Base-by-base conservation (phyloP, 2,888 invertebrate genomes). In the Baronia brevicornis region DNA sequence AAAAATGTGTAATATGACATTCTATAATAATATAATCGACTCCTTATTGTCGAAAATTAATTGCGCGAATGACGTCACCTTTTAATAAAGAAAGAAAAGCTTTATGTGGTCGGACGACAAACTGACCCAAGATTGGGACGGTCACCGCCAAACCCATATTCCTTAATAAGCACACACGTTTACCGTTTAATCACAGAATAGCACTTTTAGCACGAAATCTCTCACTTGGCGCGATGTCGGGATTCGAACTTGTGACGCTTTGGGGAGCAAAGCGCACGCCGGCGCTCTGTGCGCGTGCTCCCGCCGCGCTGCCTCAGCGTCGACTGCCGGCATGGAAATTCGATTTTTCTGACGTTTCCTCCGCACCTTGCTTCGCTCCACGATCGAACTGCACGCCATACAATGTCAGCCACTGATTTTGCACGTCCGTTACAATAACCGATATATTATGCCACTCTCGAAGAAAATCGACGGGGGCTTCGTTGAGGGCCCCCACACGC, bases 321-420 rank as follows among this genome's bases (percentile, higher is more conserved):
- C 79, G 77, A 82, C 84, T 84, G 84, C 69, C 79, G 78, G 63
- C 77, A 72, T 77, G 78, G 72, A 78, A 80, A 79, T 82, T 82
- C 82, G 82, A 82, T 84, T 82, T 82, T 80, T 75, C 78, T 79
- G 79, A 79, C 80, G 74, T 80, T 79, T 82, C 78, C 80, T 79
- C 82, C 82, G 78, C 82, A 75, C 82, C 82, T 82, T 71, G 66
- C 61, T 62, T 60, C 48, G 52, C 70, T 44, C 37, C 64, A 63
- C 82, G 82, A 84, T 82, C 82, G 82, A 82, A 84, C 66, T 78
- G 77, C 78, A 82, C 75, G 78, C 71, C 65, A 74, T 63, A 60
- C 65, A 65, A 64, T 54, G 60, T 57, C 63, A 57, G 51, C 64
- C 70, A 60, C 62, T 72, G 80, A 79, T 80, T 80, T 79, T 73